Evolutionary conservation across 2,113 vertebrate species (phyloP).

Genomic region (Vireo altiloquus): DNA sequence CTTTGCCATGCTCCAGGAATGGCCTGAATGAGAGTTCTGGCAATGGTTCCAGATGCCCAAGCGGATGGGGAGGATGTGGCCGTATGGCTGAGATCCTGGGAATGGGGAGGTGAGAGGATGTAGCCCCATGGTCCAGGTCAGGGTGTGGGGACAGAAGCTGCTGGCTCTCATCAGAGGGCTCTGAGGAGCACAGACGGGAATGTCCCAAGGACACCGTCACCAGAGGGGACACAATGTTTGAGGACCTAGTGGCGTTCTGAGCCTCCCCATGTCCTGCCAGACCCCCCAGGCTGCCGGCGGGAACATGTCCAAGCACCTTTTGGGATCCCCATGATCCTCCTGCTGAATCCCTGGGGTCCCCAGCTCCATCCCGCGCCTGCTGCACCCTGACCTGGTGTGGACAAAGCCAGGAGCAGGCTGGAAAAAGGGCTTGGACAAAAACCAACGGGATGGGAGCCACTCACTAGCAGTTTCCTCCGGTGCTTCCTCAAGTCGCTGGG

Average conservation of each 20-base stretch:
- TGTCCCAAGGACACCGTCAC: slow-evolving; percentile 19
- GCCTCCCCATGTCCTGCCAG: slow-evolving; percentile 31
- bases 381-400: slow-evolving; percentile 55
- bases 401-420: slow-evolving; percentile 61
- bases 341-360: slow-evolving; percentile 49
- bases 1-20: slow-evolving; percentile 22
- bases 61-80: neutral
- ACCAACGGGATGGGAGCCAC: slow-evolving; percentile 58
- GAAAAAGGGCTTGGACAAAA: slow-evolving; percentile 58
- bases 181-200: slow-evolving; percentile 27
- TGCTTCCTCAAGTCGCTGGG: slow-evolving; percentile 98
- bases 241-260: slow-evolving; percentile 34
- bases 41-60: slow-evolving; percentile 38
- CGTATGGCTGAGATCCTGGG: neutral
- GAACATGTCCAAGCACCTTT: slow-evolving; percentile 26
- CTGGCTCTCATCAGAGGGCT: neutral
- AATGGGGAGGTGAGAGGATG: neutral
- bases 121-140: neutral
- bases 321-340: slow-evolving; percentile 4
- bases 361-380: slow-evolving; percentile 61
- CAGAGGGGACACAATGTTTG: neutral
- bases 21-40: slow-evolving; percentile 31
- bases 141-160: slow-evolving; percentile 1
- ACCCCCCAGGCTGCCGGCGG: neutral
- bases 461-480: slow-evolving; percentile 92